phyloP scores from a whole-genome alignment of 35 echinoderm and acorn worm species.

The Apostichopus parvimensis region DNA sequence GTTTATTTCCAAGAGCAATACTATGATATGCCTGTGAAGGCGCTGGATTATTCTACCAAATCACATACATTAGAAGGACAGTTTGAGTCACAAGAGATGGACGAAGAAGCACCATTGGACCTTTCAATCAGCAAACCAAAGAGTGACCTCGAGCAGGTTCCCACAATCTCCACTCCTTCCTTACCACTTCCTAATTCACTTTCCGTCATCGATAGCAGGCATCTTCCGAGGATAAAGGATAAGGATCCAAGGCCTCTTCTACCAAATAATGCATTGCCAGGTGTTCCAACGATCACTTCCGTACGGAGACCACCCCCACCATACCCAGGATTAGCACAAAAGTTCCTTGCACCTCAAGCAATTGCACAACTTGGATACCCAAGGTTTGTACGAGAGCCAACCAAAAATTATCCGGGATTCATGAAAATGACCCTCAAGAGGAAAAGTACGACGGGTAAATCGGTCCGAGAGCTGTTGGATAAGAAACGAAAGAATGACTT shows the following conservation, averaged over 20 bases:
- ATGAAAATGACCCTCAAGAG: conserved; percentile 39
- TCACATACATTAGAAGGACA: not conserved
- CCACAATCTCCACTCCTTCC: not conserved
- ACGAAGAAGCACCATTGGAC: conserved; percentile 28
- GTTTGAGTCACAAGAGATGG: not conserved
- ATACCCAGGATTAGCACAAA: not conserved
- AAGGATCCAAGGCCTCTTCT: not conserved
- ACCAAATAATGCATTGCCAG: not conserved
- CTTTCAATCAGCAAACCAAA: conserved; percentile 29
- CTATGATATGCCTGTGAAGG: not conserved
- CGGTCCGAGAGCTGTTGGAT: conserved; percentile 22
- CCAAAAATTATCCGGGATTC: conserved; percentile 13
- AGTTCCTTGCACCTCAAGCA: conserved; percentile 9
- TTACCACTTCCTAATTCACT: not conserved
- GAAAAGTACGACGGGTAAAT: conserved; percentile 22
- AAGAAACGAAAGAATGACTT: conserved; percentile 22
- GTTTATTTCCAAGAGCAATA: not conserved
- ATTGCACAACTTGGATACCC: not conserved
- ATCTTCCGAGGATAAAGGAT: not conserved
- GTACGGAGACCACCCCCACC: conserved; percentile 2
- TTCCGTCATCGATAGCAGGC: not conserved
- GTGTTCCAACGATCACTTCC: not conserved
- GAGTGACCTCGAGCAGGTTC: not conserved
- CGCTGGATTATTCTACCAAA: not conserved
- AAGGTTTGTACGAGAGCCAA: not conserved